Evolutionary conservation across 2,888 invertebrate genomes (phyloP).

Genomic region (Bombylius discolor): DNA sequence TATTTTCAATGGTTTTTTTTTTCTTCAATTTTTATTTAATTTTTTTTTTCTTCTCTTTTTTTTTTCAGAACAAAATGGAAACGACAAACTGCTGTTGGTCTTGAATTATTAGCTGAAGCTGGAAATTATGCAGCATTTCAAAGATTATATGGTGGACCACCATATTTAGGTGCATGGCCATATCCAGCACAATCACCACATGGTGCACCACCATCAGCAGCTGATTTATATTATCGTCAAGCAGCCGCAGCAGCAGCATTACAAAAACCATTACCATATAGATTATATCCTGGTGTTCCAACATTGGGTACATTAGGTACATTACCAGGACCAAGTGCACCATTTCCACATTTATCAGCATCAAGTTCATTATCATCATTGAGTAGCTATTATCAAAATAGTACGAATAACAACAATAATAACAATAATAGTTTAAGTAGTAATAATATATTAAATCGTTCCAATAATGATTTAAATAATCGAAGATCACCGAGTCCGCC

Average conservation of each 20-base stretch:
- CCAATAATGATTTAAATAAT: conserved; percentile 10
- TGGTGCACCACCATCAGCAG: conserved; percentile 49
- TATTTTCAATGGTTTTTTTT: too few species aligned
- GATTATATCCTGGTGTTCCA: conserved; percentile 36
- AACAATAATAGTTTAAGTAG: conserved; percentile 12
- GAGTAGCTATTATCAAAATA: conserved; percentile 41
- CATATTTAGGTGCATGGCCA: conserved; percentile 51
- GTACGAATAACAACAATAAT: conserved; percentile 5
- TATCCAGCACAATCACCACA: conserved; percentile 49
- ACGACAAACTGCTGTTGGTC: conserved; percentile 92
- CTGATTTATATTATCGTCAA: conserved; percentile 71
- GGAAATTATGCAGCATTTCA: conserved; percentile 98
- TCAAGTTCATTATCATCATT: conserved; percentile 49
- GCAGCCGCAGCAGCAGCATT: conserved; percentile 66
- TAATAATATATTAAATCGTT: conserved; percentile 14
- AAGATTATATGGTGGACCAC: conserved; percentile 70
- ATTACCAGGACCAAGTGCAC: conserved; percentile 33
- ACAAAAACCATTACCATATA: conserved; percentile 78
- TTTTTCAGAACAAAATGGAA: conserved; percentile 88
- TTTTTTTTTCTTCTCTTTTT: conserved; percentile 3
- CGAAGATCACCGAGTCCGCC: conserved; percentile 32
- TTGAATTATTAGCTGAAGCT: conserved; percentile 92
- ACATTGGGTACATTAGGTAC: conserved; percentile 26
- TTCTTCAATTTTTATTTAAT: background rate
- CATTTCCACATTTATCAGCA: conserved; percentile 41